These are phyloP conservation scores for Saturnia pavonia DNA, from an alignment of 2,888 invertebrate species.

Conservation along the genomic window DNA sequence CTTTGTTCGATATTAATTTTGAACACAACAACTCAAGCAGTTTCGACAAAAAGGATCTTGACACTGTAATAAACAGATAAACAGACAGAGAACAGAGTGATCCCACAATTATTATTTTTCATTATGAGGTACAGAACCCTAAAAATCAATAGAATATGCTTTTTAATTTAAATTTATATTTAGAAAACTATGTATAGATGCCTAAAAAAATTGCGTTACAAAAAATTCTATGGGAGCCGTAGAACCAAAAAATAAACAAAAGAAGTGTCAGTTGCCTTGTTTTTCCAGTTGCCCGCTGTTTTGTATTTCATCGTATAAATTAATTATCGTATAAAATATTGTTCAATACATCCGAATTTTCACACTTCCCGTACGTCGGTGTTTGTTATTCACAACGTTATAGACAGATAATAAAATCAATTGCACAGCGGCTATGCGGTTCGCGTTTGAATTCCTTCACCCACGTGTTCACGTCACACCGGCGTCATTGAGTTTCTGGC, in stretches of 20 bases:
- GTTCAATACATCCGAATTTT: slow-evolving; percentile 4
- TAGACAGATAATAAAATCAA: slow-evolving; percentile 11
- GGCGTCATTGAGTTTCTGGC: slow-evolving; percentile 20
- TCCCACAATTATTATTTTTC: too few species aligned
- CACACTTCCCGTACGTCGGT: not conserved
- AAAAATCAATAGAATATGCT: too few species aligned
- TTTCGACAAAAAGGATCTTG: too few species aligned
- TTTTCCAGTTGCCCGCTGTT: not conserved
- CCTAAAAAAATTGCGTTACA: not conserved
- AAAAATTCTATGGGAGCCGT: not conserved
- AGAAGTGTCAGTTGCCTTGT: not conserved
- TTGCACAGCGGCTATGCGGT: slow-evolving; percentile 16
- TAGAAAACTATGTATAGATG: too few species aligned
- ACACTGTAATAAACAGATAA: too few species aligned
- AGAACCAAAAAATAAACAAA: not conserved
- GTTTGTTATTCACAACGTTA: slow-evolving; percentile 3
- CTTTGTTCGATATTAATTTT: too few species aligned
- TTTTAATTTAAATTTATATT: too few species aligned
- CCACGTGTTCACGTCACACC: slow-evolving; percentile 26
- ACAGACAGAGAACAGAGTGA: too few species aligned
- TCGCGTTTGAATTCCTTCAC: slow-evolving; percentile 17
- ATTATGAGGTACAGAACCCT: too few species aligned
- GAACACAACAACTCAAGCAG: too few species aligned
- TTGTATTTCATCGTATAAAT: not conserved
- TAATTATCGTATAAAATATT: not conserved